Percentiles rank a stretch among this genome's conserved stretches.
phyloP scores from a whole-genome alignment of 2,888 invertebrate genomes.

The Myopa testacea region DNA sequence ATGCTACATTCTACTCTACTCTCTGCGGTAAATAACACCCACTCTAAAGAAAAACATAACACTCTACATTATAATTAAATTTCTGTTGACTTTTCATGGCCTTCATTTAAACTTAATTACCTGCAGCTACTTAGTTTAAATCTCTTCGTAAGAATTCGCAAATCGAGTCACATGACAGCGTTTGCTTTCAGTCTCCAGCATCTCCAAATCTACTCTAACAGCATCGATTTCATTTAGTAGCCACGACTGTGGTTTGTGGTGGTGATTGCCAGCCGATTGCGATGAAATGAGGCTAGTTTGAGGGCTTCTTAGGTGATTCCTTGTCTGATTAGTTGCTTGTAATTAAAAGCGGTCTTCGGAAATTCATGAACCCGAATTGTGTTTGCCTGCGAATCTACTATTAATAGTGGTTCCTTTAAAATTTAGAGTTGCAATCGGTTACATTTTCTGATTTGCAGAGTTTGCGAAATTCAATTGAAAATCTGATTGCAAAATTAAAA shows the following conservation, averaged over 20 bases:
- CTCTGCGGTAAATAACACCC: no score
- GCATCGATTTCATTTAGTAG: neutral
- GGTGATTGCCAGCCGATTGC: neutral
- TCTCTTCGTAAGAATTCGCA: neutral
- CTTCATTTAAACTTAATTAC: slow-evolving; percentile 15
- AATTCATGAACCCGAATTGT: neutral
- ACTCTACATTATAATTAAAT: neutral
- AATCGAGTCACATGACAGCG: neutral
- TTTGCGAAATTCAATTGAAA: slow-evolving; percentile 1
- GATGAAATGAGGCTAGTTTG: neutral
- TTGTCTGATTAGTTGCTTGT: slow-evolving; percentile 14
- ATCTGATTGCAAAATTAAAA: neutral
- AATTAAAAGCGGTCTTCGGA: slow-evolving; percentile 12
- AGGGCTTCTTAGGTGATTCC: neutral
- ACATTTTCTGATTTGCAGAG: neutral
- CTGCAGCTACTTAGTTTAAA: neutral
- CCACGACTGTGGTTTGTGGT: neutral
- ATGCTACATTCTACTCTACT: no score
- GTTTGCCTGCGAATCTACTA: neutral
- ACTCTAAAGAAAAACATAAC: neutral
- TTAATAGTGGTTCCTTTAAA: neutral
- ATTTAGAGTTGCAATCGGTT: neutral
- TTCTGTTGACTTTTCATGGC: neutral
- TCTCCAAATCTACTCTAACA: neutral
- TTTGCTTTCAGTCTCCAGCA: neutral